A percentile compares a stretch with the other conserved stretches of the same genome.
Conservation (phyloP, 2,888 invertebrate species). For the Phyto melanocephala region DNA sequence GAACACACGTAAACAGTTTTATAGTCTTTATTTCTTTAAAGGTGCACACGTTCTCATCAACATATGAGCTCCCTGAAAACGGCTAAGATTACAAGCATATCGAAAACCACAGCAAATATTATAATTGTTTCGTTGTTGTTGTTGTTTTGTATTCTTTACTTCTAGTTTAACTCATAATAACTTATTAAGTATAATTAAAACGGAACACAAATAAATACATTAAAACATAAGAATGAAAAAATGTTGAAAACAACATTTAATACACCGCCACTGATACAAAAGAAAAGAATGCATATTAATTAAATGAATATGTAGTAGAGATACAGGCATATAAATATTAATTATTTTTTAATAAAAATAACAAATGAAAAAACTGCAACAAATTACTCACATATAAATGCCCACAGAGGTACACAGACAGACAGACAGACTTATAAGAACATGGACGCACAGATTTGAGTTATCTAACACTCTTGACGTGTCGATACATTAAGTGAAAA, state of each 20-base stretch:
- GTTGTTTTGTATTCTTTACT: constrained; percentile 10
- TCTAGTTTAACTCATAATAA: constrained; percentile 43
- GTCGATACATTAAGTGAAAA: not conserved
- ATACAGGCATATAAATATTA: constrained; percentile 43
- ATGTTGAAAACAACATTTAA: constrained; percentile 1
- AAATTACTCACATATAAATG: constrained; percentile 17
- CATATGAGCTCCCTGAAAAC: not conserved
- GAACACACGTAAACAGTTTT: not conserved
- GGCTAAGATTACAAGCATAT: constrained; percentile 24
- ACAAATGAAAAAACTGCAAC: constrained; percentile 30
- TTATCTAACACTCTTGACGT: constrained; percentile 6
- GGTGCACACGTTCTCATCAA: not conserved
- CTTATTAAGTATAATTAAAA: constrained; percentile 63
- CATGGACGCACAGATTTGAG: not conserved
- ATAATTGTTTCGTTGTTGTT: constrained; percentile 18
- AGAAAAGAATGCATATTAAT: constrained; percentile 46
- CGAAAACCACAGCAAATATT: constrained; percentile 26
- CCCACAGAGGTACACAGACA: not conserved
- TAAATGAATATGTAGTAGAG: constrained; percentile 21
- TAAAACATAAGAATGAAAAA: constrained; percentile 20
- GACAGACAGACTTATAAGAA: not conserved
- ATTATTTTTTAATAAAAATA: constrained; percentile 41
- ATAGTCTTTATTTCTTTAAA: not conserved
- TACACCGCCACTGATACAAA: not conserved
- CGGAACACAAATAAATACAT: constrained; percentile 54